Conservation (phyloP, 2,113 vertebrate genomes). For the Dermatemys mawii region DNA sequence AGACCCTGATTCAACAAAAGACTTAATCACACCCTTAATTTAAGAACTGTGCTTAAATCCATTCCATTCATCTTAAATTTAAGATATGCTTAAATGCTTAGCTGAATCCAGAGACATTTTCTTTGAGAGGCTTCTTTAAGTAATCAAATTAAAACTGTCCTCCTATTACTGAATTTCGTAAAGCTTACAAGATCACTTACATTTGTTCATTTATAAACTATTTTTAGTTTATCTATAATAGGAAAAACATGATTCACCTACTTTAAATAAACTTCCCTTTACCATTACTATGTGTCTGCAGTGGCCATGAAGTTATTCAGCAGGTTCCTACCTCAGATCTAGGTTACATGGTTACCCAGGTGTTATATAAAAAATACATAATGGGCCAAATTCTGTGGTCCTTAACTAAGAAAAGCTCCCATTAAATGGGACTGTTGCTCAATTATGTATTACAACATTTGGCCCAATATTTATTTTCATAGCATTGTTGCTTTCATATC, state of each 20-base stretch:
- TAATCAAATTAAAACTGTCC: not conserved
- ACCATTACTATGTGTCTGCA: not conserved
- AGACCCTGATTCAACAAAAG: not conserved
- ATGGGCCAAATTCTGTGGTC: not conserved
- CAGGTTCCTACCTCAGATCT: not conserved
- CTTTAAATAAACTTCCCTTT: not conserved
- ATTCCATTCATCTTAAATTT: not conserved
- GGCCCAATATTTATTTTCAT: not conserved
- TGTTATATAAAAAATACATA: not conserved
- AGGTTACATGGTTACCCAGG: not conserved
- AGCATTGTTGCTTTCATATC: not conserved
- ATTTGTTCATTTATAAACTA: not conserved
- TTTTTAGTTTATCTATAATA: not conserved
- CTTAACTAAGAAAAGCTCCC: not conserved
- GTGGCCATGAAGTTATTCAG: not conserved
- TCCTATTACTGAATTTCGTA: not conserved
- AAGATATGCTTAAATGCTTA: not conserved
- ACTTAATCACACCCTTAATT: not conserved
- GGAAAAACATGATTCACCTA: not conserved
- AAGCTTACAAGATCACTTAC: not conserved
- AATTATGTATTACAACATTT: not conserved
- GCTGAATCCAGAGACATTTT: not conserved
- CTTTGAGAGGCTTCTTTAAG: not conserved
- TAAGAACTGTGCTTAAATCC: not conserved
- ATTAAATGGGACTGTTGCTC: not conserved